These are phyloP conservation scores for Phenganax marumi DNA, from an alignment of 92 coral and sea anemone species.

Conservation along the genomic window DNA sequence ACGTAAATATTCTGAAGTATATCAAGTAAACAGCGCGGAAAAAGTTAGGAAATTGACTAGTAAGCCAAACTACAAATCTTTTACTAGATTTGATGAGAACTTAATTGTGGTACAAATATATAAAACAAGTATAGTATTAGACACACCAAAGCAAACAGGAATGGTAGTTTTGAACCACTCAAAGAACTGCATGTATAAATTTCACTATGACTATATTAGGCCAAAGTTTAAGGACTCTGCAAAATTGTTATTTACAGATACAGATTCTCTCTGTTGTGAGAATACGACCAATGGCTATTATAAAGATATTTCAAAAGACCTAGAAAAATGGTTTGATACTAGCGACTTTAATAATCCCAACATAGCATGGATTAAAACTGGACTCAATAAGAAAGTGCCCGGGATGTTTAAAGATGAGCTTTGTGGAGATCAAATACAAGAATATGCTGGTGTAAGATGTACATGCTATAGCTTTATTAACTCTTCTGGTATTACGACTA, in stretches of 20 bases:
- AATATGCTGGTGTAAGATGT: neutral
- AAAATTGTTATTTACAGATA: neutral
- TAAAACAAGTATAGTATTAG: neutral
- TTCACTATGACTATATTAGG: neutral
- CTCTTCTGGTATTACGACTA: no score
- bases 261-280: neutral
- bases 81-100: neutral
- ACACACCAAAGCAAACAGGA: neutral
- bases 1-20: no score
- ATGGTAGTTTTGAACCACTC: neutral
- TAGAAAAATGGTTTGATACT: neutral
- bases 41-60: neutral
- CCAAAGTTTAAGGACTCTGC: neutral
- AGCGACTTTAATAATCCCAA: neutral
- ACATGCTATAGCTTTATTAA: neutral
- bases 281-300: neutral
- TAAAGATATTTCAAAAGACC: neutral
- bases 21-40: neutral
- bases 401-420: conserved; percentile 6
- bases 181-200: neutral
- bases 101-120: neutral
- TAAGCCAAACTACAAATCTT: neutral
- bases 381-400: neutral
- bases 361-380: neutral
- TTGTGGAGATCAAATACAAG: neutral